These are phyloP conservation scores for Anodontia alba DNA, from an alignment of 2,888 invertebrate species.

Conservation along the genomic window DNA sequence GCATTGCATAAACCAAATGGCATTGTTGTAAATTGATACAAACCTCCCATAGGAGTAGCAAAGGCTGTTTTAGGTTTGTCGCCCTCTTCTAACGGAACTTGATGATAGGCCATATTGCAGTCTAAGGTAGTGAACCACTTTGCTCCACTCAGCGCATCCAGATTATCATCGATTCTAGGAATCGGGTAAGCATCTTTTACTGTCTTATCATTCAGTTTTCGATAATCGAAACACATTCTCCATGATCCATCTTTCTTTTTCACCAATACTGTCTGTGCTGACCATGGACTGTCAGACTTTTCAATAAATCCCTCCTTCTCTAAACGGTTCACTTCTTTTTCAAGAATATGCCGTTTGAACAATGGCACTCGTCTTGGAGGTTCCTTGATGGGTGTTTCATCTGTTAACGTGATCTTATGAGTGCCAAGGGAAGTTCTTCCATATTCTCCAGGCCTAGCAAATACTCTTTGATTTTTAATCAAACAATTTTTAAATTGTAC, in stretches of 20 bases:
- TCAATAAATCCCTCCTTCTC: conserved; percentile 29
- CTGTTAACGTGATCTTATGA: no score
- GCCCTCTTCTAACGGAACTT: conserved; percentile 34
- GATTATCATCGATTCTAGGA: conserved; percentile 42
- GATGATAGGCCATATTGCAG: conserved; percentile 39
- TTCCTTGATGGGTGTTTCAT: no score
- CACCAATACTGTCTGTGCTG: conserved; percentile 2
- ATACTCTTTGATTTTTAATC: no score
- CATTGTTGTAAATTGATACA: conserved; percentile 41
- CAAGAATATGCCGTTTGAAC: no score
- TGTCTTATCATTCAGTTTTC: conserved; percentile 44
- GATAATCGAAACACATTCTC: conserved; percentile 23
- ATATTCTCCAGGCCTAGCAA: no score
- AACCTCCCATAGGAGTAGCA: conserved; percentile 25
- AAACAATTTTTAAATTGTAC: no score
- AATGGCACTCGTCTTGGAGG: no score
- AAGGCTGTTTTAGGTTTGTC: conserved; percentile 45
- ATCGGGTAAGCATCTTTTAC: conserved; percentile 54
- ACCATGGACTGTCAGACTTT: conserved; percentile 28
- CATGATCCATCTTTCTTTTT: conserved; percentile 32
- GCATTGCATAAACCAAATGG: conserved; percentile 42
- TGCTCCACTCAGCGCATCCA: conserved; percentile 33
- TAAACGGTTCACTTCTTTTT: background rate
- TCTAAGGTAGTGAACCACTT: conserved; percentile 33
- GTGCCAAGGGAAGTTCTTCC: no score